phyloP scores from a whole-genome alignment of 35 echinoderm and acorn worm genomes.

The Acanthaster planci region DNA sequence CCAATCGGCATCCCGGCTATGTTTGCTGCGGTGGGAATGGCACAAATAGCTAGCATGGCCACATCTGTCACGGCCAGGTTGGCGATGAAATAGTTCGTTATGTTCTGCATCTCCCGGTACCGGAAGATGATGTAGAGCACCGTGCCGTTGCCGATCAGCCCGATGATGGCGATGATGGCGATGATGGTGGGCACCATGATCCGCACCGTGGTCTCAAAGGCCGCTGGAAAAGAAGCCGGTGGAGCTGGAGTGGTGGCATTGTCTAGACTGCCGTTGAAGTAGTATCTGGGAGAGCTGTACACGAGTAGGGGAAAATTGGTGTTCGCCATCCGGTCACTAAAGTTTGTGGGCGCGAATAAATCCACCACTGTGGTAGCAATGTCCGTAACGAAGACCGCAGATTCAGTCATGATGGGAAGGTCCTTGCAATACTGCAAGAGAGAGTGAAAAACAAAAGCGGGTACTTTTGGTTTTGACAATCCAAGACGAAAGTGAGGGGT shows the following conservation, averaged over 20 bases:
- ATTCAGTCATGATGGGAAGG: not conserved
- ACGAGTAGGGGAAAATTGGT: not conserved
- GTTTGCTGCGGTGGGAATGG: conserved; percentile 69
- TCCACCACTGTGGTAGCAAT: conserved; percentile 39
- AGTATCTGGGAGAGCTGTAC: not conserved
- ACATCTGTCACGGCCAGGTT: conserved; percentile 95
- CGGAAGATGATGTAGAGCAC: conserved; percentile 86
- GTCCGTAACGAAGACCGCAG: not conserved
- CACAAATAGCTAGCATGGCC: conserved; percentile 76
- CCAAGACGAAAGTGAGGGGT: no score
- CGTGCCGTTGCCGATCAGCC: conserved; percentile 76
- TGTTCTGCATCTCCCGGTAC: conserved; percentile 95
- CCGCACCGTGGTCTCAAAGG: not conserved
- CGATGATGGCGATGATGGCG: conserved; percentile 66
- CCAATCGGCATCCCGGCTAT: conserved; percentile 41
- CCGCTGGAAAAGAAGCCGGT: not conserved
- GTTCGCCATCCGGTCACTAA: conserved; percentile 21
- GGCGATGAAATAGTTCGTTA: conserved; percentile 98
- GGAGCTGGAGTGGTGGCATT: not conserved
- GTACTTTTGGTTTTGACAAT: no score
- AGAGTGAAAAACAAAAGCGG: not conserved
- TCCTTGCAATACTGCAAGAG: not conserved
- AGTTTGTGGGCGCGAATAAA: conserved; percentile 19
- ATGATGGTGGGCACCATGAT: conserved; percentile 49
- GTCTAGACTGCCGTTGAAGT: not conserved